Evolutionary conservation across 1,140 invertebrate genomes (phyloP).

Genomic region (Manduca sexta): DNA sequence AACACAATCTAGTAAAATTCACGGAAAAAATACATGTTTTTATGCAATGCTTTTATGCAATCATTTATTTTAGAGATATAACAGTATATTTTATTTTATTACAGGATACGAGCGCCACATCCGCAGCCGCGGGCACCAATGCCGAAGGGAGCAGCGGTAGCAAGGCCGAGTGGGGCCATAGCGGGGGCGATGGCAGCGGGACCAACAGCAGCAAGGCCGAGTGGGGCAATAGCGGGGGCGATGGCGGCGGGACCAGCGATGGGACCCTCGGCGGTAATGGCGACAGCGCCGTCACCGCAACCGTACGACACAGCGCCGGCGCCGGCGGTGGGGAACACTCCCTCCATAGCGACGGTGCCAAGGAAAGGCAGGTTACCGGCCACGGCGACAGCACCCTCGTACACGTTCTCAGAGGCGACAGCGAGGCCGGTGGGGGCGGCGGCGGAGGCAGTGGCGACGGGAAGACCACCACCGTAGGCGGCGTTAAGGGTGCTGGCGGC

Average conservation of each 20-base stretch:
- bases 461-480: constrained; percentile 12
- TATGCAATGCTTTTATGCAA: too few species aligned
- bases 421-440: constrained; percentile 1
- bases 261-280: neutral
- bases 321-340: constrained; percentile 24
- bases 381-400: constrained; percentile 7
- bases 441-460: constrained; percentile 5
- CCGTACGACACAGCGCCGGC: constrained; percentile 21
- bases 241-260: neutral
- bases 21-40: too few species aligned
- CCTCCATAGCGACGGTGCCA: constrained; percentile 15
- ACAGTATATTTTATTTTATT: too few species aligned
- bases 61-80: too few species aligned
- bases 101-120: too few species aligned
- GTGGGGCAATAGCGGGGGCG: neutral
- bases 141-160: too few species aligned
- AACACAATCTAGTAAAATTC: too few species aligned
- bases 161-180: neutral
- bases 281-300: constrained; percentile 17
- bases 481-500: constrained; percentile 9
- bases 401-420: constrained; percentile 1
- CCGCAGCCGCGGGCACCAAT: neutral
- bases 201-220: too few species aligned
- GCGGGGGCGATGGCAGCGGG: neutral
- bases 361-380: constrained; percentile 5